These are phyloP conservation scores for Petrolisthes cinctipes DNA, from an alignment of 2,888 invertebrate species.

Conservation along the genomic window DNA sequence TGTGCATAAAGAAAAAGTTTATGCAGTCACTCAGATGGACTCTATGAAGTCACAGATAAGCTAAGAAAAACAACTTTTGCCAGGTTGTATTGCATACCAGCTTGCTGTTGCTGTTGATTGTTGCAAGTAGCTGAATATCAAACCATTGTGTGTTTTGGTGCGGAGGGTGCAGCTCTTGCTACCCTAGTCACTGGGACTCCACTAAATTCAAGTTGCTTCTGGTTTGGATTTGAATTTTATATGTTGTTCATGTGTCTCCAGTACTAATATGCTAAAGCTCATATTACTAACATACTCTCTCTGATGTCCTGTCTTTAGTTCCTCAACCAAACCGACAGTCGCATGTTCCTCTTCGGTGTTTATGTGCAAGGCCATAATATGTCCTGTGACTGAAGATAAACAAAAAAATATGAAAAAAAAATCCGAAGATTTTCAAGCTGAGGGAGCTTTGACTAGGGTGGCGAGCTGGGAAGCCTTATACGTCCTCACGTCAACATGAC, in stretches of 20 bases:
- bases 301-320: conserved; percentile 56
- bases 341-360: conserved; percentile 62
- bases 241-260: conserved; percentile 56
- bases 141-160: conserved; percentile 62
- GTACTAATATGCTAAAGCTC: conserved; percentile 58
- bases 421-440: conserved; percentile 57
- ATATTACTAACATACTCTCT: conserved; percentile 54
- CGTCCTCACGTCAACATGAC: conserved; percentile 52
- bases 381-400: conserved; percentile 46
- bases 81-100: conserved; percentile 34
- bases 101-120: conserved; percentile 32
- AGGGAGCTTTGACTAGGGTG: conserved; percentile 65
- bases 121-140: conserved; percentile 42
- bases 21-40: neutral
- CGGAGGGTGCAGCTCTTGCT: conserved; percentile 64
- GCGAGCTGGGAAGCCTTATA: conserved; percentile 61
- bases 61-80: conserved; percentile 10
- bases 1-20: neutral
- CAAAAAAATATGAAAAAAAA: conserved; percentile 28
- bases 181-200: conserved; percentile 65
- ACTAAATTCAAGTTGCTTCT: conserved; percentile 59
- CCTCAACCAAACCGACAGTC: conserved; percentile 54
- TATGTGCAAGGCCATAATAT: conserved; percentile 51
- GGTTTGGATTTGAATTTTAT: conserved; percentile 51
- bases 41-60: neutral